phyloP scores from a whole-genome alignment of 2,797 vertebrate species.

The Uromys caudimaculatus region DNA sequence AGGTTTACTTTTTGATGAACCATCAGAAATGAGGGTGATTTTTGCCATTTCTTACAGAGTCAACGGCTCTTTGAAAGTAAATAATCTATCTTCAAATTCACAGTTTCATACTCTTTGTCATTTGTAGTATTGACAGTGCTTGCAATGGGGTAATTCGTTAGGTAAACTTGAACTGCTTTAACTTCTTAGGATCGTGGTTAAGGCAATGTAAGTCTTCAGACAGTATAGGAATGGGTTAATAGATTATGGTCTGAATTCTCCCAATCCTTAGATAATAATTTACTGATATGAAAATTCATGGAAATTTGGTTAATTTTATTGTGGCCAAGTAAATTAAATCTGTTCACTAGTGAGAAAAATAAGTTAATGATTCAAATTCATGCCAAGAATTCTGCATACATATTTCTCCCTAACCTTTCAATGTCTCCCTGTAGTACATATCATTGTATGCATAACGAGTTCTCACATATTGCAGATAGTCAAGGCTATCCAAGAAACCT shows the following conservation, averaged over 20 bases:
- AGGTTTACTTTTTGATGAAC: conserved; percentile 4
- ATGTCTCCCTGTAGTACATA: neutral
- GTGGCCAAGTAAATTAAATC: neutral
- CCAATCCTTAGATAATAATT: conserved; percentile 30
- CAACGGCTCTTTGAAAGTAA: neutral
- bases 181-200: neutral
- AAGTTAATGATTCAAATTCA: conserved; percentile 48
- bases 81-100: neutral
- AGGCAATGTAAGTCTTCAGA: conserved; percentile 18
- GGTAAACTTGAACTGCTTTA: neutral
- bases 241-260: neutral
- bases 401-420: conserved; percentile 41
- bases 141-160: neutral
- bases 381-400: neutral
- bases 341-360: conserved; percentile 35
- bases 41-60: neutral
- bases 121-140: conserved; percentile 2
- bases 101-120: neutral
- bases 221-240: neutral
- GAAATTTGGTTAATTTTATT: conserved; percentile 42
- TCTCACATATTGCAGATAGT: conserved; percentile 11
- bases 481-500: conserved; percentile 20
- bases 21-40: neutral
- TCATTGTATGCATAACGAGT: neutral
- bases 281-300: neutral